Base-by-base conservation (phyloP, 2,888 invertebrate genomes). In the Zeuzera pyrina region DNA sequence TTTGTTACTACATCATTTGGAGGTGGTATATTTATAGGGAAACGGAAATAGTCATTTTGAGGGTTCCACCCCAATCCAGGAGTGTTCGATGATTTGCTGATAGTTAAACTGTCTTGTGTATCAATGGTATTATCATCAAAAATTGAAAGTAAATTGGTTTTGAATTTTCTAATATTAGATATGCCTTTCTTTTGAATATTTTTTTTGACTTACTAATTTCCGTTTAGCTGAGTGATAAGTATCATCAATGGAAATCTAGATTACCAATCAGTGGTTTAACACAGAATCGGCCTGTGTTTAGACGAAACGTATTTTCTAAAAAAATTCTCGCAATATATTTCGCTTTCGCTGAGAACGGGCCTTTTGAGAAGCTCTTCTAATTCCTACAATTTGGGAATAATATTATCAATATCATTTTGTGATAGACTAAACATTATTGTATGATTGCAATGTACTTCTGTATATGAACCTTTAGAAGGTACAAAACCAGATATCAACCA, bases 31-130 rank as follows among this genome's bases (percentile, higher is more conserved):
- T 33, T 42, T 12, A 40, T 28, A 12, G 46, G 38, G 33, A 45
- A 40, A 33, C 42, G 26, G 8, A 45, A 8, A 2, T 23, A 35
- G 13, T 46, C 46, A 14, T 2, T 35, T 4, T 11, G 21, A 0
- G 46, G 48, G 16, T 31, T 31, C 45, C 45, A 48, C 7, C 45
- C 44, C 2, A 51, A 29, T 2, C 45, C 48, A 3, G 48, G 43
- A 4, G 48, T 45, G 19, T 31, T 46, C 4, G 41, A 16, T 2
- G 50, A 43, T 8, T 45, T 41, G 28, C 48, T 48, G 2, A 47
- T 33, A 26, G 27, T 42, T 29, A 45, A 25, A 4, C 35, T 38
- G n/a, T n/a, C n/a, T n/a, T n/a, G n/a, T n/a, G n/a, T n/a, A n/a
- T n/a, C n/a, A n/a, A n/a, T n/a, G n/a, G n/a, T n/a, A n/a, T n/a